A percentile compares a stretch with the other conserved stretches of the same genome.
phyloP scores from a whole-genome alignment of 1,140 invertebrate genomes.

The Drosophila erecta region DNA sequence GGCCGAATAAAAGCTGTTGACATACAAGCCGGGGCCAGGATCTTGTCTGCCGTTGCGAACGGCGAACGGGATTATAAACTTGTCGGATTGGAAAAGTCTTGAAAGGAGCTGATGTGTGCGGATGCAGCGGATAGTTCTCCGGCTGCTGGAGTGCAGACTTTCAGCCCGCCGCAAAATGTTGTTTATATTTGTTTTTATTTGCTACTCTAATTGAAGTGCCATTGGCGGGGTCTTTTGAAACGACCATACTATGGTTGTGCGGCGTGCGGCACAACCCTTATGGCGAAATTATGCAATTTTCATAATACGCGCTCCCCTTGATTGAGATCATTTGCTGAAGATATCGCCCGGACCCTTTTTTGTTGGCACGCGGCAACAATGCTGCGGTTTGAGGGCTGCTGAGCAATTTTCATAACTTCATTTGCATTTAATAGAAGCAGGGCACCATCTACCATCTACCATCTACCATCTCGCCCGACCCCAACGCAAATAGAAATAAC shows the following conservation, averaged over 20 bases:
- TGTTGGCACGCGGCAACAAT: slow-evolving; percentile 56
- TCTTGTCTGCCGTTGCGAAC: slow-evolving; percentile 30
- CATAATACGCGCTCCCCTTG: slow-evolving; percentile 65
- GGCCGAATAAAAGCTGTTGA: slow-evolving; percentile 67
- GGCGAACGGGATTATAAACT: slow-evolving; percentile 37
- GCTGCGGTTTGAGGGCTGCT: slow-evolving; percentile 57
- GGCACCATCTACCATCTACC: background rate
- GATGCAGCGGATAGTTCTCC: background rate
- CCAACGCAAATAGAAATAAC: slow-evolving; percentile 41
- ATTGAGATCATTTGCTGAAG: slow-evolving; percentile 71
- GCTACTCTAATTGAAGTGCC: slow-evolving; percentile 75
- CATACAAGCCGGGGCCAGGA: slow-evolving; percentile 43
- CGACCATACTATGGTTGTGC: background rate
- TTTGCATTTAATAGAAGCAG: slow-evolving; percentile 63
- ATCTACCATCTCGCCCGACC: background rate
- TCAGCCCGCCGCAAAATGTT: slow-evolving; percentile 36
- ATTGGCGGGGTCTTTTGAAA: slow-evolving; percentile 15
- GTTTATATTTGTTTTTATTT: slow-evolving; percentile 76
- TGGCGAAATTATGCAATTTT: slow-evolving; percentile 75
- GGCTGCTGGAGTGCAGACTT: slow-evolving; percentile 17
- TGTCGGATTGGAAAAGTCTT: slow-evolving; percentile 17
- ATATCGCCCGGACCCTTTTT: slow-evolving; percentile 54
- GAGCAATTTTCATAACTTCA: slow-evolving; percentile 77
- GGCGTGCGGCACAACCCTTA: slow-evolving; percentile 46
- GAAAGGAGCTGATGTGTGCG: slow-evolving; percentile 10